Evolutionary conservation across 2,888 invertebrate species (phyloP), one percentile per base, ranked within the genome.

Genomic region (Entomobrya multifasciata): DNA sequence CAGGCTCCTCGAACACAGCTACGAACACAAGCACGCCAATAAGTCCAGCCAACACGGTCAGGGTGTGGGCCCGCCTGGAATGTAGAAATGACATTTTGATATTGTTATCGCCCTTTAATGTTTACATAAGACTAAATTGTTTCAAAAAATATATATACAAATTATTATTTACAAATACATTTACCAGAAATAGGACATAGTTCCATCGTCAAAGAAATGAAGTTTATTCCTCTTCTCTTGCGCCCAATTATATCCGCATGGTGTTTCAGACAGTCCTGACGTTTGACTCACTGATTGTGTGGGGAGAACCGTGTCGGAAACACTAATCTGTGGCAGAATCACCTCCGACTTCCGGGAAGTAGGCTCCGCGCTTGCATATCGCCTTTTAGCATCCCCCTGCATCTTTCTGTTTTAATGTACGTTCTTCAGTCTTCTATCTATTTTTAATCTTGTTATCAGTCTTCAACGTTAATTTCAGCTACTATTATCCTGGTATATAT

Each of bases 161-260:
- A 22, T n/a, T 5, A 22, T 1, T 57, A n/a, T n/a, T n/a, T 15
- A 36, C 3, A 36, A 10, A 49, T 22, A 30, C 91, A n/a, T n/a
- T 91, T 91, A 93, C 94, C 93, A 94, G 91, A 94, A 94, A 90
- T 92, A 94, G 13, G 93, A 92, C 92, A 93, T 92, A 15, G 93
- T 93, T 25, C 93, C 93, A 92, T 94, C 94, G 91, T 94, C 94
- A 87, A 92, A 88, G 92, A 92, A 87, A 17, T 88, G 86, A 17
- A 89, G 27, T 13, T 90, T 90, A 6, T 87, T 81, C 27, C 87
- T 86, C 49, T 90, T 91, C 52, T 91, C 91, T 27, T 72, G 65
- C 25, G 89, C 89, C 91, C 91, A 91, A 49, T 91, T 88, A 72
- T 89, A 91, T 0, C 10, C 25, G 6, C 60, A 70, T 3, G 70